These are phyloP conservation scores for Caiman crocodilus DNA, from an alignment of 2,797 vertebrate species.

Conservation along the genomic window DNA sequence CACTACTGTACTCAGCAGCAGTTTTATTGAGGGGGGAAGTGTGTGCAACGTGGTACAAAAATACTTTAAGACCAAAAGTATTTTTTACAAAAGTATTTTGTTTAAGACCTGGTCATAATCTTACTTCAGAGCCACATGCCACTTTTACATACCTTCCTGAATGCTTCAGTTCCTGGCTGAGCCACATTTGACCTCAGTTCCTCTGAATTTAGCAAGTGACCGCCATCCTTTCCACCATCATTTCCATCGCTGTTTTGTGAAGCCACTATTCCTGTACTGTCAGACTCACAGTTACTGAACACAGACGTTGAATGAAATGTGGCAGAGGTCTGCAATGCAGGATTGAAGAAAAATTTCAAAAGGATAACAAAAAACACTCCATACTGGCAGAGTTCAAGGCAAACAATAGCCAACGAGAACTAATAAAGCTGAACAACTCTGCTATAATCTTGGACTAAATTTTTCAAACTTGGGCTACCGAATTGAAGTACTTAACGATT, in stretches of 20 bases:
- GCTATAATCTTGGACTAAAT: not conserved
- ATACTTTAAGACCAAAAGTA: not conserved
- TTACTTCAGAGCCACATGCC: not conserved
- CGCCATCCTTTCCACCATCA: slow-evolving; percentile 75
- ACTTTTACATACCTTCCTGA: slow-evolving; percentile 79
- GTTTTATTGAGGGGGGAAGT: too few species aligned
- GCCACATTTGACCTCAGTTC: slow-evolving; percentile 88
- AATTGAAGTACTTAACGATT: not conserved
- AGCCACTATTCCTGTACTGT: slow-evolving; percentile 36
- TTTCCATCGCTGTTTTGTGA: slow-evolving; percentile 48
- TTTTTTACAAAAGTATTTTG: too few species aligned
- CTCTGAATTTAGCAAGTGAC: slow-evolving; percentile 84
- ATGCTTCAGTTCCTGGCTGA: slow-evolving; percentile 77
- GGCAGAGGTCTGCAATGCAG: slow-evolving; percentile 46
- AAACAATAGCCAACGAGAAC: not conserved
- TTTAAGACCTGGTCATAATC: too few species aligned
- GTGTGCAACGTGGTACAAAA: too few species aligned
- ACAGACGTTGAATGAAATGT: slow-evolving; percentile 38
- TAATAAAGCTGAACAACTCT: not conserved
- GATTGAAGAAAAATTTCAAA: not conserved
- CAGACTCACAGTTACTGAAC: slow-evolving; percentile 52
- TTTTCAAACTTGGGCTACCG: not conserved
- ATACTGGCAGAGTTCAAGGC: not conserved
- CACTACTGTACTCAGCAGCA: too few species aligned
- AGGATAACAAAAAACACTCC: not conserved